Conservation (phyloP, 1,140 invertebrate species). For the Cotesia vestalis region DNA sequence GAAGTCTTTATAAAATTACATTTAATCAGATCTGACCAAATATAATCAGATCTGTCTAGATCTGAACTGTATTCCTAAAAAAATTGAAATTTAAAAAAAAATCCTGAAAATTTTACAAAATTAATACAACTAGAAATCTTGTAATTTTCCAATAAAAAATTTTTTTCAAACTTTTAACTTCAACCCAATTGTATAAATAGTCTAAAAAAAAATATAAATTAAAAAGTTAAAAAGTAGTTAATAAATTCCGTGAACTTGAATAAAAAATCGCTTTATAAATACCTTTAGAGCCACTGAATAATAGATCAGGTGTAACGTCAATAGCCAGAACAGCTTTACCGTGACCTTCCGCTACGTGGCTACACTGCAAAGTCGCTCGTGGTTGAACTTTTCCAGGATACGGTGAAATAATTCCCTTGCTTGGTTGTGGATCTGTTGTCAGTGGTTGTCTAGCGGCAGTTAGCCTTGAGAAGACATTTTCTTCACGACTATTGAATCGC, state of each 20-base stretch:
- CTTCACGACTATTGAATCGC: slow-evolving; percentile 72
- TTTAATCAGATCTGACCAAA: too few species aligned
- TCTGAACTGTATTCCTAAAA: too few species aligned
- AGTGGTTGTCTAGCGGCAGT: slow-evolving; percentile 69
- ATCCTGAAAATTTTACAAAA: too few species aligned
- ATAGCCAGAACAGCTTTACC: slow-evolving; percentile 82
- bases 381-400: slow-evolving; percentile 69
- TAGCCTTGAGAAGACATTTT: slow-evolving; percentile 84
- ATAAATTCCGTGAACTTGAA: slow-evolving; percentile 1
- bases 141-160: too few species aligned
- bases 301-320: slow-evolving; percentile 75
- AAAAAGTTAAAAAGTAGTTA: background rate
- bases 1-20: too few species aligned
- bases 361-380: slow-evolving; percentile 76
- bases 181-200: too few species aligned
- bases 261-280: slow-evolving; percentile 27
- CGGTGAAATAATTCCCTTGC: slow-evolving; percentile 74
- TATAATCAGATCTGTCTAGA: too few species aligned
- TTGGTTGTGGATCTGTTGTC: slow-evolving; percentile 66
- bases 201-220: background rate
- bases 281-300: slow-evolving; percentile 86
- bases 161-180: too few species aligned
- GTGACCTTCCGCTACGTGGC: slow-evolving; percentile 85
- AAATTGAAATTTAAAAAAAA: too few species aligned
- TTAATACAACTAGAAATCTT: too few species aligned